Base-by-base conservation (phyloP, 2,888 invertebrate genomes). In the Patella ulyssiponensis region DNA sequence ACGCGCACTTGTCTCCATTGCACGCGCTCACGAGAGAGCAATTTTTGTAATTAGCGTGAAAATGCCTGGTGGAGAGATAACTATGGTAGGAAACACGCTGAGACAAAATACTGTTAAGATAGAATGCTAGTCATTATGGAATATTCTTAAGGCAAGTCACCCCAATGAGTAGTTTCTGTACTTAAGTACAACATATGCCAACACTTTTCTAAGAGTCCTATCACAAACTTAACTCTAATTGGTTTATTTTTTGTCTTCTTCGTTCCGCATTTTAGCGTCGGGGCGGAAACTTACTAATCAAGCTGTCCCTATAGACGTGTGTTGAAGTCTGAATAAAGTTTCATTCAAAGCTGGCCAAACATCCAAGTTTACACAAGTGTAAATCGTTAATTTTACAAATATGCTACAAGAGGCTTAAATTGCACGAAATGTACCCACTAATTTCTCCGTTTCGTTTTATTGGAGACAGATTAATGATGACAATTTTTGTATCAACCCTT, bases 331-430 rank as follows among this genome's bases (percentile, higher is more conserved):
- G 12, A 20, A 52, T 58, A n/a, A 27, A 64, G 52, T 20, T 53
- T 73, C 76, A 72, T 76, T 73, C 69, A 33, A 71, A 69, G 51
- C 54, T 51, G 33, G 44, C 23, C 44, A 51, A 69, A 73, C 51
- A 52, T 20, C 51, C 27, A 58, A 56, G 76, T 76, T 76, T 76
- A 64, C 54, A 76, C 76, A 76, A 76, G 76, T 76, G 76, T 71
- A 44, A 52, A 76, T 76, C 76, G 73, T 76, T 76, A 76, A 64
- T 20, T 52, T 71, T 64, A 58, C 64, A 73, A 71, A 76, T 56
- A 71, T 23, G 72, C 52, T 56, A 72, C 58, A 20, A 72, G 64
- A 64, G 51, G 56, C 23, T 64, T n/a, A 64, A 56, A 64, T 64
- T 73, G 76, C 76, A 76, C 76, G 76, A 72, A 64, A 33, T 69